Base-by-base conservation (phyloP, 2,113 vertebrate species). In the Neopipo cinnamomea region DNA sequence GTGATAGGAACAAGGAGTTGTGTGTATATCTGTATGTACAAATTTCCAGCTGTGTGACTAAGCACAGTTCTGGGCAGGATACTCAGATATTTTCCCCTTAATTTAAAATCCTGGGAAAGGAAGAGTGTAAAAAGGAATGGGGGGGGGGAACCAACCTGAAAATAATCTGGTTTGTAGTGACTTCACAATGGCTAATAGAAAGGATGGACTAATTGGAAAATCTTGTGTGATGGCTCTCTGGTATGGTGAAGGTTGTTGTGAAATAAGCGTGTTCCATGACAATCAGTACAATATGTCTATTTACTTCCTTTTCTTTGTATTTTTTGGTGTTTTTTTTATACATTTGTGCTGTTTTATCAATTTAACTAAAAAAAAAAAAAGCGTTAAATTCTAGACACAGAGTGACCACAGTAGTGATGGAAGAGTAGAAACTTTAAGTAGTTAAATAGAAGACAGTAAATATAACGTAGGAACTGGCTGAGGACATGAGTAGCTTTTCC, bases 101-200 rank as follows among this genome's bases (percentile, higher is more conserved):
- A 23, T 86, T 91, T 86, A 65, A 86, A 94, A 41, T 79, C 30
- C 55, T 86, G 33, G 18, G 55, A 75, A 83, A 74, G 14, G 21
- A 67, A 28, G 10, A 55, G 1, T 23, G 15, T 50, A 24, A 42
- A 88, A 66, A 11, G 6, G 25, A 90, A 52, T 0, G 10, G 9
- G 1, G 8, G 8, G 2, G 8, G 4, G 0, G 1, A 5, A 8
- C 0, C 25, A 44, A 11, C 23, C 4, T 61, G 19, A 41, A 85
- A 65, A 7, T 3, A 18, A 6, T 30, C 30, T 71, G 3, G 55
- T 83, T 53, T 65, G 28, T 52, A 59, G 58, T 59, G 18, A 13
- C 10, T 92, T 74, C 28, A 50, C 1, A 5, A 41, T 42, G 14
- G 18, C 21, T 71, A 17, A 58, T 53, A 50, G 67, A 68, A 82